Evolutionary conservation across 2,888 invertebrate genomes (phyloP).

Genomic region (Eupelmus urozonus): DNA sequence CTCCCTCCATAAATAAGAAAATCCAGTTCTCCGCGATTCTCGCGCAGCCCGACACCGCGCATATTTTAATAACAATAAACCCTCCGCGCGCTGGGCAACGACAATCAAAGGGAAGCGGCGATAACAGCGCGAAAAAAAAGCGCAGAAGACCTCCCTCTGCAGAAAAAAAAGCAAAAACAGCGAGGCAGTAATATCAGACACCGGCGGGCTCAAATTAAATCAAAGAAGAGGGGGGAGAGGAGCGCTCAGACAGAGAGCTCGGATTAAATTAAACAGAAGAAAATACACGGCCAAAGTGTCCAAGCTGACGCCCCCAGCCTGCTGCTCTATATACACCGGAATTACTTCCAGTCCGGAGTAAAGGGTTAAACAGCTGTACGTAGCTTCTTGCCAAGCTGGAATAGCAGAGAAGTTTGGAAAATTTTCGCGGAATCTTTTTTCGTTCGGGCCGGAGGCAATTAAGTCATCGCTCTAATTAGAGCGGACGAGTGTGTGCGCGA

Average conservation of each 20-base stretch:
- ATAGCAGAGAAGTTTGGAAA: too few relatives aligned
- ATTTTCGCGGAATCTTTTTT: not conserved
- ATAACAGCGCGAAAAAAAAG: not conserved
- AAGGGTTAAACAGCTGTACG: conserved; percentile 28
- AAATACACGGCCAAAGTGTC: conserved; percentile 44
- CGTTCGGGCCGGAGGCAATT: not conserved
- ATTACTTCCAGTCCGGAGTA: conserved; percentile 45
- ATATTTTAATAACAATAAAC: conserved; percentile 41
- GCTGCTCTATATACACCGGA: conserved; percentile 49
- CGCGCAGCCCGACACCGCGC: too few relatives aligned
- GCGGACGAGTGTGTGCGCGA: not conserved
- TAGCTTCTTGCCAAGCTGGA: not conserved
- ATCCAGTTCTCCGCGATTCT: too few relatives aligned
- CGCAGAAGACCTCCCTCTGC: too few relatives aligned
- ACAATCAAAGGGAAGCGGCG: not conserved
- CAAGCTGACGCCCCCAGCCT: conserved; percentile 55
- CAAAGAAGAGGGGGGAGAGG: not conserved
- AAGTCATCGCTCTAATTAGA: conserved; percentile 13
- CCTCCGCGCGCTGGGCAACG: not conserved
- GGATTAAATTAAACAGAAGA: conserved; percentile 58
- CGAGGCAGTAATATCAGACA: conserved; percentile 30
- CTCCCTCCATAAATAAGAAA: too few relatives aligned
- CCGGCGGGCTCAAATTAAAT: conserved; percentile 45
- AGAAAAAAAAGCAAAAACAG: conserved; percentile 30
- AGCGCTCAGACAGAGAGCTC: conserved; percentile 18